Base-by-base conservation (phyloP, 2,888 invertebrate species). In the Philaethria dido region DNA sequence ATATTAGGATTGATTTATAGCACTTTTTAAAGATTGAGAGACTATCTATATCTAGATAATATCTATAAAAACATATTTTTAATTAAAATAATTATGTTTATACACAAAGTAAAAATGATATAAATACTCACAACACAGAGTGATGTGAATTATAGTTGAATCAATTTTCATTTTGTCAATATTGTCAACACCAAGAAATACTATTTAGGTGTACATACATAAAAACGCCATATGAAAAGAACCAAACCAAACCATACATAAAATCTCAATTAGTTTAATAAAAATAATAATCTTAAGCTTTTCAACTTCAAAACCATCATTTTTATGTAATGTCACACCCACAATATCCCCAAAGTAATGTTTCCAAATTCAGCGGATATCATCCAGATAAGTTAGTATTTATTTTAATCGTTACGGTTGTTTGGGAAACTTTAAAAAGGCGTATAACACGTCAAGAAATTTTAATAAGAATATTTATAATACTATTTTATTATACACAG, bases 311-410 rank as follows among this genome's bases (percentile, higher is more conserved):
- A 11, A n/a, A n/a, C n/a, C n/a, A n/a, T n/a, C 2, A 0, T 52
- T 33, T 69, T 42, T n/a, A 57, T 2, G 18, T 14, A 59, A 82
- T 80, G 78, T 71, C 76, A 39, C 79, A 76, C 29, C 75, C 76
- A 29, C 63, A 59, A 16, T 62, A 33, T 22, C 91, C 91, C 8
- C 74, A 69, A 64, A 90, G 90, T 73, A 91, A 91, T 73, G 81
- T 91, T 33, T 75, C 83, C 0, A 90, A 88, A 78, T 84, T 87
- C 52, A 78, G 79, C 48, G 83, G 80, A 52, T 91, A 87, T 69
- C 80, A 88, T 44, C 85, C 89, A 18, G 73, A 82, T 44, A 87
- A 87, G 90, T 55, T 57, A n/a, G 42, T 36, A 16, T 1, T 1
- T 54, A 25, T 3, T 13, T 57, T 9, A 36, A 39, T n/a, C 39